Evolutionary conservation across 2,113 vertebrate genomes (phyloP), one percentile per base, ranked within the genome.

Genomic region (Platichthys flesus): DNA sequence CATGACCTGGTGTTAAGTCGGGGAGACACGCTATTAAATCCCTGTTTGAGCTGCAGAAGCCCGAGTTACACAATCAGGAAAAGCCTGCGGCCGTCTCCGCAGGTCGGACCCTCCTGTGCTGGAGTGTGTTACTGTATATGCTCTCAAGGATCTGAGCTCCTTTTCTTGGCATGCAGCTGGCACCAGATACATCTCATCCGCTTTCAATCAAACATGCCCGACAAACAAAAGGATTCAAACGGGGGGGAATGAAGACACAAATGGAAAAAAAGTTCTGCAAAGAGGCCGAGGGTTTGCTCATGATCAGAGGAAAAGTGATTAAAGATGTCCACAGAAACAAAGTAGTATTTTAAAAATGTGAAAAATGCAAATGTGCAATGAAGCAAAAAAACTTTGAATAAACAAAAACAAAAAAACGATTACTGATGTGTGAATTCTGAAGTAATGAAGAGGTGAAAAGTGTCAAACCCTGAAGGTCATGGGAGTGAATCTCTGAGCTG

Each of bases 21-120:
- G 67, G 82, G 68, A 88, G 80, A 88, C 84, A 84, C 81, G 83
- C 74, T 81, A 85, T 88, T 85, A 85, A 87, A 82, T 85, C 84
- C 55, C 60, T 42, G 63, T 82, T 79, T 82, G 73, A 85, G 85
- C 81, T 78, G 66, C 73, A 86, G 80, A 82, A 78, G 62, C 72
- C 61, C 70, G 77, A 42, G 18, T 91, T 89, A 90, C 86, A 89
- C 76, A 65, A 87, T 76, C 88, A 82, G 75, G 81, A 86, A 85
- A 76, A 74, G 82, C 84, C 89, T 70, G 68, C 57, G 59, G 86
- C 87, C 59, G 56, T 81, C 73, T 83, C n/a, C 55, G 62, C 12
- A 78, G 89, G 83, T 87, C 74, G 57, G 79, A 70, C 76, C 60
- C 57, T n/a, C 42, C 78, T 79, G 64, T 20, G 9, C 13, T 40